Conservation (phyloP, 2,797 vertebrate genomes). For the Melanotaenia boesemani region DNA sequence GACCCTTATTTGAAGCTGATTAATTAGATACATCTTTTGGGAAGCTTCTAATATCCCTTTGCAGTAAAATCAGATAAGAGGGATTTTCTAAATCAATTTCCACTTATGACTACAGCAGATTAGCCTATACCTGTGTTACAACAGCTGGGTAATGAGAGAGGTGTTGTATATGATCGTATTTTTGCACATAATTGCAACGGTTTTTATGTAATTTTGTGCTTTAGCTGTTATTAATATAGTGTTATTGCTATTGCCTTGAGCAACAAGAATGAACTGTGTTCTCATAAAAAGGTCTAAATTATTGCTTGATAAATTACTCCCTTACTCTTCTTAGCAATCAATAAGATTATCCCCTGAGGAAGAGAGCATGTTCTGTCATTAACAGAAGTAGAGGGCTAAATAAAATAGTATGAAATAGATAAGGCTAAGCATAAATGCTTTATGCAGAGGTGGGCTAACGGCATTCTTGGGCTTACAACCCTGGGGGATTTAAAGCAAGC, state of each 20-base stretch:
- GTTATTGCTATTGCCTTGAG: neutral
- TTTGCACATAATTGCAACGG: constrained; percentile 45
- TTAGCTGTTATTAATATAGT: constrained; percentile 16
- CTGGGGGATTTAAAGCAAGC: constrained; percentile 40
- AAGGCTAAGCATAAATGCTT: constrained; percentile 18
- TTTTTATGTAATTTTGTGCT: constrained; percentile 48
- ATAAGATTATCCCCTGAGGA: constrained; percentile 44
- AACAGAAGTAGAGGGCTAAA: constrained; percentile 31
- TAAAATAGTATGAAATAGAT: constrained; percentile 25
- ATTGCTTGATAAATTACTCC: constrained; percentile 33
- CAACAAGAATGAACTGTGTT: neutral
- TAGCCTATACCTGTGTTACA: constrained; percentile 54
- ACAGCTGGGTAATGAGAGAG: constrained; percentile 43
- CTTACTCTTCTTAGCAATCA: constrained; percentile 38
- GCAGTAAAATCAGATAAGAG: constrained; percentile 73
- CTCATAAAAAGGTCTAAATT: constrained; percentile 19
- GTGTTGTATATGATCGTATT: constrained; percentile 30
- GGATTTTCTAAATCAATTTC: constrained; percentile 81
- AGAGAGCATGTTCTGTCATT: constrained; percentile 33
- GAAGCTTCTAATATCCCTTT: constrained; percentile 78
- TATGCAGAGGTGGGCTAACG: constrained; percentile 31
- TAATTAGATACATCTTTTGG: constrained; percentile 77
- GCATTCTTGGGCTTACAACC: constrained; percentile 49
- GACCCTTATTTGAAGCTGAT: constrained; percentile 71
- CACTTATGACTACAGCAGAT: constrained; percentile 77